Evolutionary conservation across 2,888 invertebrate genomes (phyloP).

Genomic region (Idaea dimidiata): DNA sequence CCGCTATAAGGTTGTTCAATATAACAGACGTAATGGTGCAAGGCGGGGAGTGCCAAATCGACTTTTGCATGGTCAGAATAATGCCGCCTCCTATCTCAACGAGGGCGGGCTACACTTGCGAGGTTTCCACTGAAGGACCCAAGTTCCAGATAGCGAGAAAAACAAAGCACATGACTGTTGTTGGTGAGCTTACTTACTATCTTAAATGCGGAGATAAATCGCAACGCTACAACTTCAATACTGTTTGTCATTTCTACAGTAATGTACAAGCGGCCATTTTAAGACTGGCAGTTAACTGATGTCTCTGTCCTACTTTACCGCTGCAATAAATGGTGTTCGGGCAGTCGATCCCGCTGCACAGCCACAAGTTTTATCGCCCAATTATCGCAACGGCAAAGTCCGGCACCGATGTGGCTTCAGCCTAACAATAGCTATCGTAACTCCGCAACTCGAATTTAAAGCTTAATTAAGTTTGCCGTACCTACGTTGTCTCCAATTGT

Average conservation of each 20-base stretch:
- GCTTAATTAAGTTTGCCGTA: slow-evolving; percentile 46
- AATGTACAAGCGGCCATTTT: slow-evolving; percentile 22
- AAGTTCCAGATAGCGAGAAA: slow-evolving; percentile 70
- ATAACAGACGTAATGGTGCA: slow-evolving; percentile 69
- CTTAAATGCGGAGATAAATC: neutral
- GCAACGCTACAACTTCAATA: neutral
- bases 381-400: slow-evolving; percentile 40
- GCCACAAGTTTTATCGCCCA: slow-evolving; percentile 45
- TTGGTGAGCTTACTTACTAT: slow-evolving; percentile 51
- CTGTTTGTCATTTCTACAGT: slow-evolving; percentile 7
- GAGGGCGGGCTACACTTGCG: slow-evolving; percentile 68
- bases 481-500: slow-evolving; percentile 30
- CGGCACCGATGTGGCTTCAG: slow-evolving; percentile 36
- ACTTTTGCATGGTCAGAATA: slow-evolving; percentile 65
- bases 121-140: slow-evolving; percentile 73
- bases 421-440: slow-evolving; percentile 39
- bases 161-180: slow-evolving; percentile 74
- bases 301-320: slow-evolving; percentile 20
- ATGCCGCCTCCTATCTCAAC: slow-evolving; percentile 70
- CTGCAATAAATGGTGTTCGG: slow-evolving; percentile 22
- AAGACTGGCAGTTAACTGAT: slow-evolving; percentile 24
- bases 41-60: slow-evolving; percentile 61
- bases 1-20: slow-evolving; percentile 67
- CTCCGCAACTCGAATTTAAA: slow-evolving; percentile 41
- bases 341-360: slow-evolving; percentile 22